Evolutionary conservation across 2,113 vertebrate species (phyloP).

Genomic region (Dromas ardeola): DNA sequence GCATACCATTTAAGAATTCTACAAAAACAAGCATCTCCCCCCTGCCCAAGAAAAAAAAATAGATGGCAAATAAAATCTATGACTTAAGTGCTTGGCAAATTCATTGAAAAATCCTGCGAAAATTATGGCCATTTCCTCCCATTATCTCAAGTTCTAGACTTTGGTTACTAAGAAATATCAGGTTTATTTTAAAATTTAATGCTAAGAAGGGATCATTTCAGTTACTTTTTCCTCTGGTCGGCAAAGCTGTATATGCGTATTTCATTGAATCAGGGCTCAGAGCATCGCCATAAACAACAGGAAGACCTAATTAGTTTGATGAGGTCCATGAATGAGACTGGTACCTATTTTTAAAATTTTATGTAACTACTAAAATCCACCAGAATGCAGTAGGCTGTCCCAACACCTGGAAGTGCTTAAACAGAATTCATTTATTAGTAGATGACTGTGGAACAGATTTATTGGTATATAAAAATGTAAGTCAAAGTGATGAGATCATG

Average conservation of each 20-base stretch:
- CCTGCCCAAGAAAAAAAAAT: not conserved
- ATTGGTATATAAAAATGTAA: not conserved
- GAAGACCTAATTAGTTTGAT: not conserved
- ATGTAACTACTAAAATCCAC: not conserved
- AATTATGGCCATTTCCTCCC: not conserved
- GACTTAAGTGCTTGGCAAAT: not conserved
- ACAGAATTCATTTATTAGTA: not conserved
- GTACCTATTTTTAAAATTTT: not conserved
- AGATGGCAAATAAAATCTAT: not conserved
- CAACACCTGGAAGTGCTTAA: not conserved
- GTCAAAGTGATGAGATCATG: not conserved
- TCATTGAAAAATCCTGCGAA: not conserved
- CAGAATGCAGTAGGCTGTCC: not conserved
- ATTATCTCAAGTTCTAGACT: not conserved
- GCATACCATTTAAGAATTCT: not conserved
- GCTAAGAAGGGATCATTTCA: not conserved
- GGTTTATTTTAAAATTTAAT: not conserved
- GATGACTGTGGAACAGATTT: not conserved
- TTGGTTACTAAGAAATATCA: not conserved
- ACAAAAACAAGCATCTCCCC: not conserved
- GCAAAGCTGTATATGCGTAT: not conserved
- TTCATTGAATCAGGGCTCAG: not conserved
- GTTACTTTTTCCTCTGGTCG: not conserved
- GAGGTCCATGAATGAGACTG: not conserved
- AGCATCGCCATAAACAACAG: not conserved